A percentile compares a stretch with the other conserved stretches of the same genome.
Evolutionary conservation across 1,140 invertebrate genomes (phyloP).

Genomic region (Antheraea mylitta): DNA sequence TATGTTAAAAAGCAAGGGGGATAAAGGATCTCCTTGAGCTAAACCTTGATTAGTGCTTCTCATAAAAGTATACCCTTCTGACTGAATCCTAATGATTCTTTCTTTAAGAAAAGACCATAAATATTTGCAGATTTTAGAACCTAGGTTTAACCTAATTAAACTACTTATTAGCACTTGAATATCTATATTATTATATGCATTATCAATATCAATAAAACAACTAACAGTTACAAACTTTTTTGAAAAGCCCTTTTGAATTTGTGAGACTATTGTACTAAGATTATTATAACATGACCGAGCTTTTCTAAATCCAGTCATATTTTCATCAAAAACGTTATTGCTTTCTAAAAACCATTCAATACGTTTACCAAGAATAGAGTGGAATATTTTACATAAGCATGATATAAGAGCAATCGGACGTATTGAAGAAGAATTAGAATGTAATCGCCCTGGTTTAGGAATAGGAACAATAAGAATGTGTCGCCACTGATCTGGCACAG

Average conservation of each 20-base stretch:
- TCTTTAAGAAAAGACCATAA: background rate
- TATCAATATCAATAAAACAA: conserved; percentile 17
- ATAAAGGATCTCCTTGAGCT: background rate
- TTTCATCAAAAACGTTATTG: background rate
- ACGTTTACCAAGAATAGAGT: conserved; percentile 4
- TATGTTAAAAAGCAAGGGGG: background rate
- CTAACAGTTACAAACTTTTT: conserved; percentile 16
- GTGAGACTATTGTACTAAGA: conserved; percentile 14
- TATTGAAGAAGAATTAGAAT: conserved; percentile 1
- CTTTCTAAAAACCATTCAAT: conserved; percentile 16
- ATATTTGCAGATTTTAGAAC: conserved; percentile 1
- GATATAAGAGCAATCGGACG: conserved; percentile 12
- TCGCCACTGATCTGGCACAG: conserved; percentile 11
- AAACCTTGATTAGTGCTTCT: background rate
- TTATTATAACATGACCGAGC: conserved; percentile 18
- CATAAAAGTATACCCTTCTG: background rate
- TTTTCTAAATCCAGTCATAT: conserved; percentile 12
- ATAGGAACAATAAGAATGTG: conserved; percentile 7
- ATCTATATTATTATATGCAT: conserved; percentile 9
- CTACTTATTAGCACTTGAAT: background rate
- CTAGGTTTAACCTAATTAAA: background rate
- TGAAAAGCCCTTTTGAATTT: conserved; percentile 23
- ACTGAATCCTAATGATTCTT: background rate
- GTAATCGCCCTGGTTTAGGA: background rate
- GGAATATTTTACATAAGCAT: conserved; percentile 12